Conservation (phyloP, 2,888 invertebrate genomes). For the Tinea semifulvella region DNA sequence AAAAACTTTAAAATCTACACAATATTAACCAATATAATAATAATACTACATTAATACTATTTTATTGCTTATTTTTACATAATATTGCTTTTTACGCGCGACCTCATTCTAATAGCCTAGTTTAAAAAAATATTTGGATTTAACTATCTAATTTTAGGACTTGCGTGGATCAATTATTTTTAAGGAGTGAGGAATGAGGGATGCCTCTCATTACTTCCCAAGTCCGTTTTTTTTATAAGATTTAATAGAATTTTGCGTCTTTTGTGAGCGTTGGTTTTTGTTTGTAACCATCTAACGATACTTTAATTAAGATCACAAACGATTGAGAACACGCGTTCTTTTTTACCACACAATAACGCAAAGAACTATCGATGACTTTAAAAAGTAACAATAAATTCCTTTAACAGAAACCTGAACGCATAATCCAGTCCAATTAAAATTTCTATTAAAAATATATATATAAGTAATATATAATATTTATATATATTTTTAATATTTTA, state of each 20-base stretch:
- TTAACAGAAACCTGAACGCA: background rate
- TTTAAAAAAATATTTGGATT: background rate
- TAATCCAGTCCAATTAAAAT: background rate
- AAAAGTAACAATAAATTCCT: background rate
- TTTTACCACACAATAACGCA: too few relatives aligned
- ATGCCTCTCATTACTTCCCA: background rate
- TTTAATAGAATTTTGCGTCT: too few relatives aligned
- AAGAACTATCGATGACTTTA: too few relatives aligned
- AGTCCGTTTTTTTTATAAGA: too few relatives aligned
- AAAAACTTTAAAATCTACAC: conserved; percentile 51
- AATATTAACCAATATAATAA: conserved; percentile 37
- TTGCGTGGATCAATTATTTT: background rate
- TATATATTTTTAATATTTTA: conserved; percentile 13
- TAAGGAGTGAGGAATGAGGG: background rate
- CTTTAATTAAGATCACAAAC: too few relatives aligned
- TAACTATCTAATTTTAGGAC: background rate
- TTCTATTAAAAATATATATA: conserved; percentile 3
- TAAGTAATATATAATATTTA: background rate
- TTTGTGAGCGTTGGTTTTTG: too few relatives aligned
- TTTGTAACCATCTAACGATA: too few relatives aligned
- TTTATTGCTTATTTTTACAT: conserved; percentile 61
- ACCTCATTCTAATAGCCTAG: conserved; percentile 34
- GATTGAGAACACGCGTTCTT: too few relatives aligned
- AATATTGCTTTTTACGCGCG: conserved; percentile 58
- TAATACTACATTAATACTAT: conserved; percentile 39